phyloP scores from a whole-genome alignment of 2,888 invertebrate genomes.

The Rhorus exstirpatorius region DNA sequence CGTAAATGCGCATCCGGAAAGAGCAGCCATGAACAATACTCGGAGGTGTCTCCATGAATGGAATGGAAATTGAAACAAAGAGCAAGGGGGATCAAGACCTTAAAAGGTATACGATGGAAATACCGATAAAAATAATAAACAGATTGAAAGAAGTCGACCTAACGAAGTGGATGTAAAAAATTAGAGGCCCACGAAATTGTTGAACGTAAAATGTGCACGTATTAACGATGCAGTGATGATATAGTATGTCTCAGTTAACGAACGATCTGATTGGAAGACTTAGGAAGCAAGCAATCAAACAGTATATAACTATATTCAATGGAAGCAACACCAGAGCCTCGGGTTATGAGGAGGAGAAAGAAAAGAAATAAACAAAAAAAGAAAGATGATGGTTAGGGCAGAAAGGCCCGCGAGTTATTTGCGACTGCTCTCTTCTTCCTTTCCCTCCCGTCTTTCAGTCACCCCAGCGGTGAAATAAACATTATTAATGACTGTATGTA shows the following conservation, averaged over 20 bases:
- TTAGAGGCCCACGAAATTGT: not conserved
- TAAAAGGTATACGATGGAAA: too few species aligned
- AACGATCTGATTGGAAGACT: conserved; percentile 34
- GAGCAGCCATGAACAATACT: too few species aligned
- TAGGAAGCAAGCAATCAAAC: conserved; percentile 31
- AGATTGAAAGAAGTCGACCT: too few species aligned
- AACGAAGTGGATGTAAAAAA: too few species aligned
- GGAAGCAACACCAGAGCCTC: not conserved
- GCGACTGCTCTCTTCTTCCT: conserved; percentile 27
- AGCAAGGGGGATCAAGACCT: too few species aligned
- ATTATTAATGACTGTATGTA: conserved; percentile 49
- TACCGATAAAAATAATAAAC: too few species aligned
- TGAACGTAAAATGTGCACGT: not conserved
- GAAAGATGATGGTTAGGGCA: conserved; percentile 44
- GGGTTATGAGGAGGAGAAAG: conserved; percentile 21
- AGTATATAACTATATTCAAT: not conserved
- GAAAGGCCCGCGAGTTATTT: conserved; percentile 36
- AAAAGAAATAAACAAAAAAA: conserved; percentile 14
- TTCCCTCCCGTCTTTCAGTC: not conserved
- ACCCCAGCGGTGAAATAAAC: conserved; percentile 21
- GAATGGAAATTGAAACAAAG: too few species aligned
- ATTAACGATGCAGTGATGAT: not conserved
- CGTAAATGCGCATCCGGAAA: too few species aligned
- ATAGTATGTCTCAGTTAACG: conserved; percentile 3
- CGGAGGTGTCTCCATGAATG: too few species aligned